Percentiles rank a stretch among this genome's conserved stretches.
These are phyloP conservation scores for Marmota monax DNA, from an alignment of 2,113 vertebrate species.

Conservation along the genomic window DNA sequence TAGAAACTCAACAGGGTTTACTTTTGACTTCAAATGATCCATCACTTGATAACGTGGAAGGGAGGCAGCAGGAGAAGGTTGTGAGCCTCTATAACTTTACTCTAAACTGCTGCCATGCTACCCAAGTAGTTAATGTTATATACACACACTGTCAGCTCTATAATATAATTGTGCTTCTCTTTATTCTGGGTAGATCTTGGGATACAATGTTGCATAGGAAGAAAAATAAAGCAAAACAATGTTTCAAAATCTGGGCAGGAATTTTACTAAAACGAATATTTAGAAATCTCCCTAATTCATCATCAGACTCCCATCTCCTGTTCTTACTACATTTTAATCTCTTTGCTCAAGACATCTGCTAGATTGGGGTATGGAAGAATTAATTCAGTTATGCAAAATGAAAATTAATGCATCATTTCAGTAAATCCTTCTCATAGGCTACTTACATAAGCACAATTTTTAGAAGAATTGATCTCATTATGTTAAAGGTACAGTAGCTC, in stretches of 20 bases:
- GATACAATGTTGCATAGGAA: neutral
- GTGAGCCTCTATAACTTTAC: constrained; percentile 20
- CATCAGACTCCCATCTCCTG: neutral
- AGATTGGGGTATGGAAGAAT: neutral
- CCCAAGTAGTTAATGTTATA: constrained; percentile 45
- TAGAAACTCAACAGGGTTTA: constrained; percentile 83
- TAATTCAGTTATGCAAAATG: constrained; percentile 28
- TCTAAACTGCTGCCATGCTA: constrained; percentile 43
- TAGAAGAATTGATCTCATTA: constrained; percentile 49
- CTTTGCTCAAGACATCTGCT: neutral
- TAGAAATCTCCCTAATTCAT: constrained; percentile 28
- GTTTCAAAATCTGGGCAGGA: neutral
- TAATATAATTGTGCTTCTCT: constrained; percentile 57
- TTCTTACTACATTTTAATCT: neutral
- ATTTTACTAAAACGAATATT: constrained; percentile 57
- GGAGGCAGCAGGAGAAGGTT: constrained; percentile 9
- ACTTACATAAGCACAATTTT: neutral
- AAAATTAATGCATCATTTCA: constrained; percentile 37
- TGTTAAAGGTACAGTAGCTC: neutral
- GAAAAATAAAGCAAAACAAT: neutral
- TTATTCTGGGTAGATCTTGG: constrained; percentile 21
- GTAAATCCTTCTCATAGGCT: neutral
- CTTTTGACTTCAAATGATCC: constrained; percentile 80
- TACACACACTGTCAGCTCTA: constrained; percentile 56
- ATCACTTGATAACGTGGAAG: constrained; percentile 52